These are phyloP conservation scores for Sebastes kiyomatsui DNA, from an alignment of 2,797 vertebrate species.

Conservation along the genomic window DNA sequence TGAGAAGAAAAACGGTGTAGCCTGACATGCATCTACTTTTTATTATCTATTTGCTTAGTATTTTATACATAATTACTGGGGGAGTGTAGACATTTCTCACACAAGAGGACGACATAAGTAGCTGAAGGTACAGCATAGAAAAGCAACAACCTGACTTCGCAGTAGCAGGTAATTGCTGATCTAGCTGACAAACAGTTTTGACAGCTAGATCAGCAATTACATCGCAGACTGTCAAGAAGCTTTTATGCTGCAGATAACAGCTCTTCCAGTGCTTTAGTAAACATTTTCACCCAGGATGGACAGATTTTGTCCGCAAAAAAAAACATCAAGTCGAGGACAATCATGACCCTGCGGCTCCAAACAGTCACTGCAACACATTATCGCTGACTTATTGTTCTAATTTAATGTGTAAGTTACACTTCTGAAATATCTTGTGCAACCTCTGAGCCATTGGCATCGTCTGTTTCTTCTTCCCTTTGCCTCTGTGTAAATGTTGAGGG, in stretches of 20 bases:
- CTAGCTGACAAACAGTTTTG: not conserved
- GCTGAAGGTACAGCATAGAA: not conserved
- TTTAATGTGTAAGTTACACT: not conserved
- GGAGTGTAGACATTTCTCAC: not conserved
- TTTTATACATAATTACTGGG: not conserved
- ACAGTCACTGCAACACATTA: not conserved
- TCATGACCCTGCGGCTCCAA: not conserved
- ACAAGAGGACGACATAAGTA: too few relatives aligned
- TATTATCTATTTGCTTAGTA: not conserved
- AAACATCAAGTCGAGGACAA: not conserved
- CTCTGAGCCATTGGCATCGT: not conserved
- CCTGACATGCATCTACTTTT: not conserved
- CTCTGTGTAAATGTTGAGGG: not conserved
- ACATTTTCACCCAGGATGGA: not conserved
- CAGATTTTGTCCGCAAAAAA: not conserved
- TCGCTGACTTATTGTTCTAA: not conserved
- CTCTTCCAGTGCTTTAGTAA: not conserved
- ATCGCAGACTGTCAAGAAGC: not conserved
- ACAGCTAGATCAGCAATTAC: not conserved
- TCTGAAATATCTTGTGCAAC: not conserved
- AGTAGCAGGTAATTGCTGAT: not conserved
- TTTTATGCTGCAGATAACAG: not conserved
- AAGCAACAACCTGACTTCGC: not conserved
- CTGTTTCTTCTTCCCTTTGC: not conserved
- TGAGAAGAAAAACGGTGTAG: not conserved